These are phyloP conservation scores for Gymnoscelis rufifasciata DNA, from an alignment of 2,888 invertebrate species.

Conservation along the genomic window DNA sequence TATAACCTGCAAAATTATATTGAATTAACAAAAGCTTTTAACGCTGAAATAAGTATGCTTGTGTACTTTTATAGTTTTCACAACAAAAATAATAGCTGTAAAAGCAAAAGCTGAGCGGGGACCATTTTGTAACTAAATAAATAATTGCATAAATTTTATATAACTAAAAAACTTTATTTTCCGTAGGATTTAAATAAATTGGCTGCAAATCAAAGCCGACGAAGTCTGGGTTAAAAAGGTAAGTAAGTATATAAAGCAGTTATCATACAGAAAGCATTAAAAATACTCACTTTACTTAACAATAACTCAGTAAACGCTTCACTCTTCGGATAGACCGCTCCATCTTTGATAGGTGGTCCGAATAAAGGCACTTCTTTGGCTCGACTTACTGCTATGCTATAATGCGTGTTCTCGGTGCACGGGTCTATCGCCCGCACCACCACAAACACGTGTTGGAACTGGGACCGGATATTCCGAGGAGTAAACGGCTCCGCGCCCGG, in stretches of 20 bases:
- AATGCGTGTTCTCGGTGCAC: conserved; percentile 93
- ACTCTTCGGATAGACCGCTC: conserved; percentile 91
- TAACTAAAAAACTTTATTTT: too few species aligned
- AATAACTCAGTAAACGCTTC: conserved; percentile 97
- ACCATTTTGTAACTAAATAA: too few species aligned
- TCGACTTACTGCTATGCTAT: conserved; percentile 86
- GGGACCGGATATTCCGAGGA: conserved; percentile 95
- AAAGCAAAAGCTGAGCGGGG: too few species aligned
- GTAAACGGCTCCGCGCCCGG: conserved; percentile 95
- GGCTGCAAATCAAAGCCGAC: too few species aligned
- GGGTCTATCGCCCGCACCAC: conserved; percentile 93
- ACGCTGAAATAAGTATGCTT: too few species aligned
- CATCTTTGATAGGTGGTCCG: conserved; percentile 95
- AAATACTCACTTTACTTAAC: conserved; percentile 84
- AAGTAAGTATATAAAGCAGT: neutral
- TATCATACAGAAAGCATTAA: neutral
- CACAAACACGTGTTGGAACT: conserved; percentile 98
- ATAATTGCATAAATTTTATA: too few species aligned
- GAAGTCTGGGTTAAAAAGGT: too few species aligned
- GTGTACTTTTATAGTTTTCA: too few species aligned
- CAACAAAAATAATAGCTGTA: too few species aligned
- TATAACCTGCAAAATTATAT: conserved; percentile 83
- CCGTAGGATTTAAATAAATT: too few species aligned
- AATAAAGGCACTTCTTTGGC: conserved; percentile 97
- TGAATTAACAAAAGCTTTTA: too few species aligned